Conservation (phyloP, 1,140 invertebrate species). For the Pseudobourletiella spinata region DNA sequence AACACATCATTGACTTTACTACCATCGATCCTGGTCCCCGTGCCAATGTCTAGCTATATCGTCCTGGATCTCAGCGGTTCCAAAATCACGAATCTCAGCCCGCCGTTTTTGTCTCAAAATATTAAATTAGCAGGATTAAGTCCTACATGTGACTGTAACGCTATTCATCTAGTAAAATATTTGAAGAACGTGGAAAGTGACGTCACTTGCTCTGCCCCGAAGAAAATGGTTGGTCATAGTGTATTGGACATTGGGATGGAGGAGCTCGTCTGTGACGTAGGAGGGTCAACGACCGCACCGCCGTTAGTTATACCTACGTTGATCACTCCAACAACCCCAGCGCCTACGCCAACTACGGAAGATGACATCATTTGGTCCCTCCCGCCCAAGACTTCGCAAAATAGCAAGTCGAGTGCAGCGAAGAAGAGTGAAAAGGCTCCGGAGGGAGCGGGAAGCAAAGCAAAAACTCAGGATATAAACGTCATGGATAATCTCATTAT, state of each 20-base stretch:
- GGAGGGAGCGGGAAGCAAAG: conserved; percentile 37
- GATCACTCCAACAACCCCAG: conserved; percentile 33
- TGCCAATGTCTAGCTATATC: conserved; percentile 76
- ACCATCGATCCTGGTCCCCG: conserved; percentile 69
- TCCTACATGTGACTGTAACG: conserved; percentile 76
- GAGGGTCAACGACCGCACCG: conserved; percentile 44
- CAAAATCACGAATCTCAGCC: conserved; percentile 60
- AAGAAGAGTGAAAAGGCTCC: neutral
- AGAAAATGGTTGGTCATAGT: conserved; percentile 54
- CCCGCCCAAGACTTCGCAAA: conserved; percentile 51
- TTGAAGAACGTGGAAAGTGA: conserved; percentile 48
- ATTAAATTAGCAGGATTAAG: conserved; percentile 68
- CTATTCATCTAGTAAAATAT: conserved; percentile 66
- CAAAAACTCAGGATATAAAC: conserved; percentile 47
- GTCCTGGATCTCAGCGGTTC: conserved; percentile 67
- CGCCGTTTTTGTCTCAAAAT: conserved; percentile 59
- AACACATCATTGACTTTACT: conserved; percentile 72
- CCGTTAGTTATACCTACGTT: conserved; percentile 39
- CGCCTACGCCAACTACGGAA: conserved; percentile 41
- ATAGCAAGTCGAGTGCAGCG: conserved; percentile 19
- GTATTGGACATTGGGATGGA: conserved; percentile 66
- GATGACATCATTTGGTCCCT: conserved; percentile 75
- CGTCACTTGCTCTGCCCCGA: conserved; percentile 56
- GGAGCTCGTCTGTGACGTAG: conserved; percentile 61
- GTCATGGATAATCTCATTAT: conserved; percentile 87